phyloP scores from a whole-genome alignment of 2,113 vertebrate species.

The Sitta europaea region DNA sequence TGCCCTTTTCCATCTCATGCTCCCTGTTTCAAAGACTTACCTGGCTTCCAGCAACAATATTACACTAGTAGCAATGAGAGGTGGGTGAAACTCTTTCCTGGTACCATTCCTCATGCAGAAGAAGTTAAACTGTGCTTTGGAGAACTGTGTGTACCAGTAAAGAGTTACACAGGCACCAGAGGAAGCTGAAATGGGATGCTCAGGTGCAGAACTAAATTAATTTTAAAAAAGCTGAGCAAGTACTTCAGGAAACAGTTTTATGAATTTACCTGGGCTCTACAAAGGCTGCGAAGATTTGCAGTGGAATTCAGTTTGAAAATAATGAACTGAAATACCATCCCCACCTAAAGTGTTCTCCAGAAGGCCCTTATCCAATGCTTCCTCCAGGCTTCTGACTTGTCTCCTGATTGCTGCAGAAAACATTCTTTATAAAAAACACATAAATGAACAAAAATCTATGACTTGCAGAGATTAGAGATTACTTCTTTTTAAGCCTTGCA shows the following conservation, averaged over 20 bases:
- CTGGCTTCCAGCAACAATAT: neutral
- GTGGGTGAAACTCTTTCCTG: neutral
- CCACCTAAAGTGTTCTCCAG: neutral
- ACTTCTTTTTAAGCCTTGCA: neutral
- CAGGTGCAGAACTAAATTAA: constrained; percentile 6
- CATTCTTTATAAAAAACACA: neutral
- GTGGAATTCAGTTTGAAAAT: neutral
- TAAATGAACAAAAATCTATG: neutral
- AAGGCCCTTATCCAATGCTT: neutral
- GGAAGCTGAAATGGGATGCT: neutral
- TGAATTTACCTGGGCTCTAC: neutral
- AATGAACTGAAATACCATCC: neutral
- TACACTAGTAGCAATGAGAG: neutral
- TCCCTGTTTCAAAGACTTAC: neutral
- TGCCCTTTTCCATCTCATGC: neutral
- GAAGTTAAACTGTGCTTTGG: neutral
- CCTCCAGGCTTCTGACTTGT: neutral
- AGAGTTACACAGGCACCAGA: neutral
- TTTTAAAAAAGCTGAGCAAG: neutral
- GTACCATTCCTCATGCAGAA: neutral
- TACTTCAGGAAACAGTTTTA: neutral
- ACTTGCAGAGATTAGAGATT: constrained; percentile 1
- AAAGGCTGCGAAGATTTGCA: neutral
- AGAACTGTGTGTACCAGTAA: neutral
- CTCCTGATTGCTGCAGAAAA: neutral